Conservation (phyloP, 2,797 vertebrate genomes). For the Peromyscus eremicus region DNA sequence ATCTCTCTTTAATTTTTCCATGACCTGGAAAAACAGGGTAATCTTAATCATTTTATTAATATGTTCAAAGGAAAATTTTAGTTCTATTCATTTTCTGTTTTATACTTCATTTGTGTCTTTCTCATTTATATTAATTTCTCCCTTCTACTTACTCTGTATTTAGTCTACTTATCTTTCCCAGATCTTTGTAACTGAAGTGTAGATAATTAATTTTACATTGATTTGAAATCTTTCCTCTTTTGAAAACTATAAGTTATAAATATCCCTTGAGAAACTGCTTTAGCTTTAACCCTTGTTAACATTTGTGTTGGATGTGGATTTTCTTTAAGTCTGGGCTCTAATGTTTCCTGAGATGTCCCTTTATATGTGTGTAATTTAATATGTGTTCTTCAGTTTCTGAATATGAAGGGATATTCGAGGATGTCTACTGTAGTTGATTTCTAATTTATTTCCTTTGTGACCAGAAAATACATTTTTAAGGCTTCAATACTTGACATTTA, state of each 20-base stretch:
- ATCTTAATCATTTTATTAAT: neutral
- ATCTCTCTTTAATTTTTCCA: neutral
- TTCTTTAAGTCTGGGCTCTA: neutral
- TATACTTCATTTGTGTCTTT: neutral
- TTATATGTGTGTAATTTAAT: neutral
- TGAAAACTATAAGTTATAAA: neutral
- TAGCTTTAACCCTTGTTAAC: neutral
- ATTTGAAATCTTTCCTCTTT: neutral
- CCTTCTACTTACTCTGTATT: neutral
- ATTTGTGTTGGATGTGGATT: neutral
- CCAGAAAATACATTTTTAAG: neutral
- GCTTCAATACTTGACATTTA: conserved; percentile 13
- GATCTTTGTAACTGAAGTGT: neutral
- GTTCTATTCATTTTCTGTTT: neutral
- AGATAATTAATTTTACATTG: neutral
- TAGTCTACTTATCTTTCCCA: neutral
- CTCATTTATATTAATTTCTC: neutral
- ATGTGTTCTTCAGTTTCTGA: neutral
- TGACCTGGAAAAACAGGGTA: neutral
- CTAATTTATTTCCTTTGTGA: neutral
- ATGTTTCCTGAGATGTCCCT: neutral
- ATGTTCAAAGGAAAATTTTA: conserved; percentile 6
- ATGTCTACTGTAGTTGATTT: conserved; percentile 14
- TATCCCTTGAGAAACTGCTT: neutral
- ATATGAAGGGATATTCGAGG: neutral